Percentiles rank a stretch among this genome's conserved stretches.
These are phyloP conservation scores for Hedya salicella DNA, from an alignment of 2,888 invertebrate species.

Conservation along the genomic window DNA sequence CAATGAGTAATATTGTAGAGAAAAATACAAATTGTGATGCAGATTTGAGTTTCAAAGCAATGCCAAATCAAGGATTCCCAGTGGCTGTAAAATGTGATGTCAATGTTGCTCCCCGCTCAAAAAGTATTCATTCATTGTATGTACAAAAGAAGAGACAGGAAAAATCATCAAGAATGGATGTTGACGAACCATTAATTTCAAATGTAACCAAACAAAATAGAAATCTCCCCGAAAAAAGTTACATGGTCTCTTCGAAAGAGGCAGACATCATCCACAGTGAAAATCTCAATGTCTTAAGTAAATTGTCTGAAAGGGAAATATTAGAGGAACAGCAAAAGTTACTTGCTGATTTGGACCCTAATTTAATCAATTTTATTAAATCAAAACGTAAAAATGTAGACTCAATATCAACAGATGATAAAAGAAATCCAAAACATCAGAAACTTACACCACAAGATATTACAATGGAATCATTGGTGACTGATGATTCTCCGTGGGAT, in stretches of 20 bases:
- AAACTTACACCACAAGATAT: slow-evolving; percentile 45
- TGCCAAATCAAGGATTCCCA: slow-evolving; percentile 81
- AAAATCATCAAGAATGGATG: slow-evolving; percentile 58
- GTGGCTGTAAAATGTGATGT: slow-evolving; percentile 72
- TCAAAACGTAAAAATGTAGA: slow-evolving; percentile 56
- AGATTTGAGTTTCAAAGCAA: slow-evolving; percentile 55
- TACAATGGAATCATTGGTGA: slow-evolving; percentile 62
- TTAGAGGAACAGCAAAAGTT: slow-evolving; percentile 89
- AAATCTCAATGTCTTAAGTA: slow-evolving; percentile 87
- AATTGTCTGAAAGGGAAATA: slow-evolving; percentile 91
- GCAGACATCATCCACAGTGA: slow-evolving; percentile 88
- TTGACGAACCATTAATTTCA: slow-evolving; percentile 56
- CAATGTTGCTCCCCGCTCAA: slow-evolving; percentile 57
- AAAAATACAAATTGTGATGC: slow-evolving; percentile 62
- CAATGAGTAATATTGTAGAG: slow-evolving; percentile 85
- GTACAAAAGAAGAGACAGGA: slow-evolving; percentile 59
- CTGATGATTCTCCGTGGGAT: slow-evolving; percentile 73
- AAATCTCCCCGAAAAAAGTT: slow-evolving; percentile 72
- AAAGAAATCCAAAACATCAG: slow-evolving; percentile 45
- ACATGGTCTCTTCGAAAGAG: slow-evolving; percentile 76
- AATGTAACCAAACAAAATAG: slow-evolving; percentile 18
- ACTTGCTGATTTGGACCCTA: slow-evolving; percentile 86
- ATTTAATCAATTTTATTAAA: slow-evolving; percentile 87
- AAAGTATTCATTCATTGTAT: slow-evolving; percentile 82
- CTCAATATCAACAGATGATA: slow-evolving; percentile 30